Conservation (phyloP, 2,888 invertebrate species). For the Trachelus iudaicus region DNA sequence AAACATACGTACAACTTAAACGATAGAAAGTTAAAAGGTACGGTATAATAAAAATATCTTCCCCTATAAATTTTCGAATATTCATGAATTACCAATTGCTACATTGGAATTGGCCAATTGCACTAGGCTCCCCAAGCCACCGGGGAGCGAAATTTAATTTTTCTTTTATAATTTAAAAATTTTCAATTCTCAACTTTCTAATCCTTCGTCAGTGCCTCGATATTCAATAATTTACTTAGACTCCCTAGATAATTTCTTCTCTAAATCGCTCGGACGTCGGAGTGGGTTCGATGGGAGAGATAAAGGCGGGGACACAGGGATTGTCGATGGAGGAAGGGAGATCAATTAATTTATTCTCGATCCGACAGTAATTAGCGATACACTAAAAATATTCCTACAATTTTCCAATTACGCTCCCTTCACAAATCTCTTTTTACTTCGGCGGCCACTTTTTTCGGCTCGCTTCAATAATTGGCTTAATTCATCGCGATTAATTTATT, state of each 20-base stretch:
- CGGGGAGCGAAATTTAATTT: background rate
- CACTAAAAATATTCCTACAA: background rate
- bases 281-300: background rate
- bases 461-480: background rate
- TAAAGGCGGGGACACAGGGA: background rate
- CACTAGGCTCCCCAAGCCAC: background rate
- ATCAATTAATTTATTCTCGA: background rate
- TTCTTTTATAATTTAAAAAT: background rate
- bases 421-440: background rate
- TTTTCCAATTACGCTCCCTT: background rate
- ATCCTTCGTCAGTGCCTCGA: background rate
- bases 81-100: slow-evolving; percentile 1
- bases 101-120: background rate
- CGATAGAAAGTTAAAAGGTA: slow-evolving; percentile 44
- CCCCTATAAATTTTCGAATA: slow-evolving; percentile 4
- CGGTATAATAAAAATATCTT: slow-evolving; percentile 46
- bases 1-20: slow-evolving; percentile 59
- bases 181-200: background rate
- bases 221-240: slow-evolving; percentile 1
- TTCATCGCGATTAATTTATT: background rate
- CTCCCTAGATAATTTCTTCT: background rate
- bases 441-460: background rate
- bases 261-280: background rate
- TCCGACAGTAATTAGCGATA: background rate
- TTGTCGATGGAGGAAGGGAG: background rate